Percentiles rank a stretch among this genome's conserved stretches.
These are phyloP conservation scores for Cephus rjabovi DNA, from an alignment of 2,888 invertebrate genomes.

Conservation along the genomic window DNA sequence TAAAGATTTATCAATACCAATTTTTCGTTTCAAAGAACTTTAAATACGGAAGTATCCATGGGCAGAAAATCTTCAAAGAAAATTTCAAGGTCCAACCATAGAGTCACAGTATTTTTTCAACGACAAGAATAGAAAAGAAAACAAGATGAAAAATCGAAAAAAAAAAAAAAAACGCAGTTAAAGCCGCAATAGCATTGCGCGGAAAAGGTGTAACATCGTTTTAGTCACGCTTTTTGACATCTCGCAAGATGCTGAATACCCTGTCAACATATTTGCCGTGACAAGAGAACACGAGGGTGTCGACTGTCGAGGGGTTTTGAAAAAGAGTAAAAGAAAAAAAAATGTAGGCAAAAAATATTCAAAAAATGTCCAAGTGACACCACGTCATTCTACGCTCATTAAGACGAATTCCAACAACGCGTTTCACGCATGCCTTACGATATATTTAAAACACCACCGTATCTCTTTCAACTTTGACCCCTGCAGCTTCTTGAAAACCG, in stretches of 20 bases:
- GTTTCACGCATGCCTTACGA: slow-evolving; percentile 41
- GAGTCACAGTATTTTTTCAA: neutral
- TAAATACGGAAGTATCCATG: neutral
- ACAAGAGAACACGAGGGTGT: slow-evolving; percentile 37
- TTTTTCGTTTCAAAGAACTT: neutral
- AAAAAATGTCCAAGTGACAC: slow-evolving; percentile 40
- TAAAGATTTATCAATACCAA: neutral
- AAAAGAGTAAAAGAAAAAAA: slow-evolving; percentile 23
- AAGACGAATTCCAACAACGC: slow-evolving; percentile 44
- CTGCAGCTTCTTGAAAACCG: neutral
- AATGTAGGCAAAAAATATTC: slow-evolving; percentile 27
- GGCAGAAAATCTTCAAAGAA: neutral
- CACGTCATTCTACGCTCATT: slow-evolving; percentile 56
- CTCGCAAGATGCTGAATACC: slow-evolving; percentile 46
- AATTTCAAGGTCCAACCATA: neutral
- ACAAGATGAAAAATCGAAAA: slow-evolving; percentile 11
- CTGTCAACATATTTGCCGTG: slow-evolving; percentile 57
- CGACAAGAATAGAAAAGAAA: neutral
- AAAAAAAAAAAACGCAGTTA: slow-evolving; percentile 5
- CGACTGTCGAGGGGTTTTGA: slow-evolving; percentile 31
- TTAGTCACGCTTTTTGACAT: slow-evolving; percentile 39
- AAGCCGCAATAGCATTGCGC: slow-evolving; percentile 16
- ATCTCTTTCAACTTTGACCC: neutral
- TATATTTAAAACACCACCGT: slow-evolving; percentile 15
- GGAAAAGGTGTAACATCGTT: slow-evolving; percentile 31